Conservation (phyloP, 2,888 invertebrate genomes). For the Andrena camellia region DNA sequence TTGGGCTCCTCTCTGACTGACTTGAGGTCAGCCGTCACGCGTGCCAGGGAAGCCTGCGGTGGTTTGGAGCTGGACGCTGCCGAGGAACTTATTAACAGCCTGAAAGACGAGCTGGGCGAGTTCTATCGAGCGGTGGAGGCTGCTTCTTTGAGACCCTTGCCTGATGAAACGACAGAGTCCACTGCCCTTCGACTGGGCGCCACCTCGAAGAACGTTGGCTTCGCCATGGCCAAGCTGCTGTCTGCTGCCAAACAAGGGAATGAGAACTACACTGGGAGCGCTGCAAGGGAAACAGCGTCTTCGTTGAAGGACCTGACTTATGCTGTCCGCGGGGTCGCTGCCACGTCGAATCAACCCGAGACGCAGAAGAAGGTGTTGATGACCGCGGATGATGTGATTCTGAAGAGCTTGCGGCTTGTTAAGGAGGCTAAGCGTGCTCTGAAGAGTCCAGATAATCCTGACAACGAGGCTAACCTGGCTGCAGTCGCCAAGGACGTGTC, state of each 20-base stretch:
- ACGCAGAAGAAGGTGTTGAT: slow-evolving; percentile 88
- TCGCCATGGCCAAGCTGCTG: slow-evolving; percentile 93
- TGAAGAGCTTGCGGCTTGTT: slow-evolving; percentile 91
- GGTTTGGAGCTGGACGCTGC: slow-evolving; percentile 95
- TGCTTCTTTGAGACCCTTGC: slow-evolving; percentile 91
- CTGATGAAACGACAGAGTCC: slow-evolving; percentile 91
- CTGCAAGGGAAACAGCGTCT: slow-evolving; percentile 93
- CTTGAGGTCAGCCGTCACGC: slow-evolving; percentile 88
- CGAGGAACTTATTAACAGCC: slow-evolving; percentile 91
- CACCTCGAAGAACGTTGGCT: slow-evolving; percentile 92
- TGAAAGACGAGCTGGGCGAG: slow-evolving; percentile 93
- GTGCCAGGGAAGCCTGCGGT: slow-evolving; percentile 92
- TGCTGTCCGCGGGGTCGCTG: slow-evolving; percentile 92
- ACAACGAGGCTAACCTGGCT: slow-evolving; percentile 87
- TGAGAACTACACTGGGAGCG: slow-evolving; percentile 92
- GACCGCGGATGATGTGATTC: slow-evolving; percentile 92
- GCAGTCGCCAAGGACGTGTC: slow-evolving; percentile 91
- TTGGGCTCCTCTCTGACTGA: slow-evolving; percentile 89
- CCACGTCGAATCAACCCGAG: slow-evolving; percentile 88
- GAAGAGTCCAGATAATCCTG: slow-evolving; percentile 88
- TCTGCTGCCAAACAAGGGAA: slow-evolving; percentile 94
- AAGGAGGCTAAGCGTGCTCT: slow-evolving; percentile 93
- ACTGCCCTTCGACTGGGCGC: slow-evolving; percentile 87
- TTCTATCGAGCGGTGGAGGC: slow-evolving; percentile 91
- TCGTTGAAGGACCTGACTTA: slow-evolving; percentile 91